phyloP scores from a whole-genome alignment of 2,113 vertebrate genomes.

The Carettochelys insculpta region DNA sequence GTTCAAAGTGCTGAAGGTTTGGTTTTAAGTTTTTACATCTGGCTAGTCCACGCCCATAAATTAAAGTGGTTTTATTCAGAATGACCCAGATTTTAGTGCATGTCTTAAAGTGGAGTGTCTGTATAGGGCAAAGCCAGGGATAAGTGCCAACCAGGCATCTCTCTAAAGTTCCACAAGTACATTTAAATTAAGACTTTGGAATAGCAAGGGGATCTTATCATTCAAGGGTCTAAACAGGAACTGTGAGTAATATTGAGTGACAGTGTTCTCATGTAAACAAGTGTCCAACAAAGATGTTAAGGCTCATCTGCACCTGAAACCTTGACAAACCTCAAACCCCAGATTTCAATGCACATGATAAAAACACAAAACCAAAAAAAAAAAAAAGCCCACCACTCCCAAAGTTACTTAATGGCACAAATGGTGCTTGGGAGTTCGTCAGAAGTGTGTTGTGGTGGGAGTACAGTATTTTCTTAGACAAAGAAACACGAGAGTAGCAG shows the following conservation, averaged over 20 bases:
- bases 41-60: neutral
- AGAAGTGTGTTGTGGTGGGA: neutral
- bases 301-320: neutral
- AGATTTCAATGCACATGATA: neutral
- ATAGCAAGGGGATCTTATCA: fast-evolving
- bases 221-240: neutral
- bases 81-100: neutral
- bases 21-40: neutral
- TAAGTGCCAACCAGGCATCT: neutral
- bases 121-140: neutral
- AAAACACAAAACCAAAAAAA: too few relatives aligned
- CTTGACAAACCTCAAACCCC: neutral
- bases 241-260: neutral
- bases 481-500: neutral
- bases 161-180: fast-evolving
- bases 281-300: neutral
- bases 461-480: neutral
- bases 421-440: neutral
- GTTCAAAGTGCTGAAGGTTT: neutral
- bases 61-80: neutral
- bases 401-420: neutral
- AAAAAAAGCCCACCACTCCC: too few relatives aligned
- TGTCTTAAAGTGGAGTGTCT: neutral
- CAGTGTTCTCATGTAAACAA: neutral
- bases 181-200: neutral